Percentiles rank a stretch among this genome's conserved stretches.
These are phyloP conservation scores for Sinella curviseta DNA, from an alignment of 1,140 invertebrate species.

Conservation along the genomic window DNA sequence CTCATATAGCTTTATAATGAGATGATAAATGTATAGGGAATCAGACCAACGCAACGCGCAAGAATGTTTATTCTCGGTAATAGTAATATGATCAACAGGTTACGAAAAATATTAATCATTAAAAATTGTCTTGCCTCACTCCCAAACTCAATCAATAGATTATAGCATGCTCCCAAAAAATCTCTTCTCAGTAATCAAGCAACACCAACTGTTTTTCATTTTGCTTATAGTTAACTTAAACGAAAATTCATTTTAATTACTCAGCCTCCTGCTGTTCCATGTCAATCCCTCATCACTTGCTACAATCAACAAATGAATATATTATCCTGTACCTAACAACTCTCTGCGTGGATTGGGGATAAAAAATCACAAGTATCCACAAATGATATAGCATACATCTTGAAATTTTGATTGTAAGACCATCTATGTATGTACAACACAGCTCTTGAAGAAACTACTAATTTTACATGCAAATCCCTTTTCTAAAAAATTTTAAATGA, in stretches of 20 bases:
- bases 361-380: not conserved
- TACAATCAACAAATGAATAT: slow-evolving; percentile 5
- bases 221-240: slow-evolving; percentile 4
- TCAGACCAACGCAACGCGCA: too few species aligned
- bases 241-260: slow-evolving; percentile 24
- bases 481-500: not conserved
- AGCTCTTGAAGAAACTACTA: not conserved
- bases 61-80: too few species aligned
- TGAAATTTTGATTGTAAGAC: too few species aligned
- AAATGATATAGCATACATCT: too few species aligned
- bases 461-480: not conserved
- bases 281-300: slow-evolving; percentile 19
- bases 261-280: slow-evolving; percentile 21
- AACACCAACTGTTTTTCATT: not conserved
- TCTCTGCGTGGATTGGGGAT: not conserved
- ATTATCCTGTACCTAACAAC: not conserved
- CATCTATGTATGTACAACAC: too few species aligned
- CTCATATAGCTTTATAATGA: too few species aligned
- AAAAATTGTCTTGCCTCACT: too few species aligned
- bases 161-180: not conserved
- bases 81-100: too few species aligned
- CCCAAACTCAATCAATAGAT: too few species aligned
- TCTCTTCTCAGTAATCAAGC: not conserved
- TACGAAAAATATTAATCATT: too few species aligned
- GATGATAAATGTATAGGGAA: too few species aligned